phyloP scores from a whole-genome alignment of 2,888 invertebrate genomes.

The Sesamia inferens region DNA sequence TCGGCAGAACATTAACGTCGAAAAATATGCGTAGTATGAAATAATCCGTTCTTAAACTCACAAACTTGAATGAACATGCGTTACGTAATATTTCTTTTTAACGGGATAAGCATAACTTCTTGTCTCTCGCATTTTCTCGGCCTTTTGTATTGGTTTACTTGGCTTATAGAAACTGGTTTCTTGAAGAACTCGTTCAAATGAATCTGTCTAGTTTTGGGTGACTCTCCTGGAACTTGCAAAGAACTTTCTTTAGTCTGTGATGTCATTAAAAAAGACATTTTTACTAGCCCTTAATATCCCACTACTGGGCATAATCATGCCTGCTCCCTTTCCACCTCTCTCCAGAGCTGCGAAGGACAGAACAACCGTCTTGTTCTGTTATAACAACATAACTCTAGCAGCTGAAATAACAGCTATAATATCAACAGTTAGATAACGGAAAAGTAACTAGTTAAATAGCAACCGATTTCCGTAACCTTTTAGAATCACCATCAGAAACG shows the following conservation, averaged over 20 bases:
- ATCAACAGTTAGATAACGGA: conserved; percentile 4
- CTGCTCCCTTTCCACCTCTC: too few species aligned
- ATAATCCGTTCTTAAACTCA: conserved; percentile 47
- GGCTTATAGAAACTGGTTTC: conserved; percentile 36
- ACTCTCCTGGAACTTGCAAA: not conserved
- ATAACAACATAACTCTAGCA: not conserved
- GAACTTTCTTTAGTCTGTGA: not conserved
- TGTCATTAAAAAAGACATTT: not conserved
- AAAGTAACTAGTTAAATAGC: conserved; percentile 29
- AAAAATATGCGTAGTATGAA: conserved; percentile 46
- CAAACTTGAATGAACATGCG: conserved; percentile 44
- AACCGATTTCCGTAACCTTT: conserved; percentile 35
- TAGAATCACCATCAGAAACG: conserved; percentile 35
- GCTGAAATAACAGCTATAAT: conserved; percentile 13
- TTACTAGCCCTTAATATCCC: too few species aligned
- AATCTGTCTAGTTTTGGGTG: not conserved
- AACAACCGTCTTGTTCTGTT: not conserved
- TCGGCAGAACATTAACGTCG: conserved; percentile 43
- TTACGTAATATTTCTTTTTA: conserved; percentile 41
- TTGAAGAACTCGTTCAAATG: conserved; percentile 2
- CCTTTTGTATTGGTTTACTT: conserved; percentile 16
- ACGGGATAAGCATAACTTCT: conserved; percentile 39
- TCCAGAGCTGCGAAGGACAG: too few species aligned
- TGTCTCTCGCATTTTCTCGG: conserved; percentile 29
- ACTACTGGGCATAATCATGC: too few species aligned